These are phyloP conservation scores for Polypterus senegalus DNA, from an alignment of 2,113 vertebrate species.

Conservation along the genomic window DNA sequence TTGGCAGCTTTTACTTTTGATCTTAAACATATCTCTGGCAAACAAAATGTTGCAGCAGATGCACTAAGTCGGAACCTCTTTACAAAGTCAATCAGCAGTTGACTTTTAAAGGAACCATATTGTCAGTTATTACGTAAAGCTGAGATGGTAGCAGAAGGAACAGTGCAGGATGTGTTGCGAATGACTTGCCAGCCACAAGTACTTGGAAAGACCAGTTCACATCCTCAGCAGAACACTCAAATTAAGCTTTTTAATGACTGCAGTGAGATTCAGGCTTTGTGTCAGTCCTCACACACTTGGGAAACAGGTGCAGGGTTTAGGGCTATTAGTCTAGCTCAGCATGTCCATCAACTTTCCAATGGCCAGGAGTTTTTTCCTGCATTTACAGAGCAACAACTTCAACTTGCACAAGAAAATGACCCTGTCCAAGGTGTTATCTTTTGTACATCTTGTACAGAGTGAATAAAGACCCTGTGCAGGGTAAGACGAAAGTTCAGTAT, in stretches of 20 bases:
- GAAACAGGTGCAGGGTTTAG: background rate
- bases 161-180: background rate
- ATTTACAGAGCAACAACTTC: background rate
- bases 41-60: conserved; percentile 6
- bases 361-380: background rate
- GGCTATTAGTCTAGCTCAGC: background rate
- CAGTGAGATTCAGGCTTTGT: background rate
- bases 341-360: conserved; percentile 1
- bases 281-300: background rate
- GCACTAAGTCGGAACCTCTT: no score
- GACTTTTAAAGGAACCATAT: conserved; percentile 3
- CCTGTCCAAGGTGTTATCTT: conserved; percentile 4
- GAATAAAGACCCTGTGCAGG: background rate
- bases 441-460: conserved; percentile 5
- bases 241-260: background rate
- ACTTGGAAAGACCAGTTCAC: background rate
- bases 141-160: background rate
- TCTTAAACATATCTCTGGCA: background rate
- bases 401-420: background rate
- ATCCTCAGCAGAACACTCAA: background rate
- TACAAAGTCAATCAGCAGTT: no score
- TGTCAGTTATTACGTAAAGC: background rate
- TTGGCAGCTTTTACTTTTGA: conserved; percentile 7
- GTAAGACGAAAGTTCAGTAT: conserved; percentile 2
- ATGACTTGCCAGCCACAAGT: background rate